Percentiles rank a stretch among this genome's conserved stretches.
Conservation (phyloP, 2,888 invertebrate species). For the Furcula furcula region DNA sequence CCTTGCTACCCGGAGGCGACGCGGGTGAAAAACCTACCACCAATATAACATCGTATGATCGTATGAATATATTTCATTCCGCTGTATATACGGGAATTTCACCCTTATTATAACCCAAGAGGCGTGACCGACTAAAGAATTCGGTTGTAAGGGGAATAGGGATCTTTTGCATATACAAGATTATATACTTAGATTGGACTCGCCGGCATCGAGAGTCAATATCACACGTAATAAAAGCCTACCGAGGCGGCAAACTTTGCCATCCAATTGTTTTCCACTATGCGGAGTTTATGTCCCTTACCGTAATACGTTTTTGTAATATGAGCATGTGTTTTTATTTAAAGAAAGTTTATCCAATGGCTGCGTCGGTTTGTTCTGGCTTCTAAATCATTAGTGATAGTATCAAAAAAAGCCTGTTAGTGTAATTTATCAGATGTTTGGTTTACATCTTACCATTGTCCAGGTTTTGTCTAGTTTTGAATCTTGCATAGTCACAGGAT, state of each 20-base stretch:
- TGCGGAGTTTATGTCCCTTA: slow-evolving; percentile 43
- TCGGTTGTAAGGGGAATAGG: slow-evolving; percentile 60
- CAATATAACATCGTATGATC: slow-evolving; percentile 45
- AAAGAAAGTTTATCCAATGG: too few relatives aligned
- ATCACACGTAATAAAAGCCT: slow-evolving; percentile 67
- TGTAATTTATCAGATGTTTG: too few relatives aligned
- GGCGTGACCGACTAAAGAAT: slow-evolving; percentile 66
- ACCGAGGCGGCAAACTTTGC: slow-evolving; percentile 58
- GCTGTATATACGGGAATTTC: slow-evolving; percentile 55
- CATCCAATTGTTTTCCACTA: slow-evolving; percentile 62
- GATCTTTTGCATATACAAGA: slow-evolving; percentile 71
- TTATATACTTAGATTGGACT: slow-evolving; percentile 65
- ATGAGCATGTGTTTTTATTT: slow-evolving; percentile 8
- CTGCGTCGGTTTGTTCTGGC: too few relatives aligned
- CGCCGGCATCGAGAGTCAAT: slow-evolving; percentile 58
- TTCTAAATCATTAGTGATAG: too few relatives aligned
- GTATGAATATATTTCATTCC: slow-evolving; percentile 64
- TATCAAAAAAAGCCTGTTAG: too few relatives aligned
- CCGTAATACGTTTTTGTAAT: slow-evolving; percentile 39
- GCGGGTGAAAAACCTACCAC: slow-evolving; percentile 35
- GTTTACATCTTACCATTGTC: too few relatives aligned
- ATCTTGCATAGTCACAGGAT: too few relatives aligned
- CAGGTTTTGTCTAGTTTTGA: too few relatives aligned
- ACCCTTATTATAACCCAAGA: slow-evolving; percentile 59
- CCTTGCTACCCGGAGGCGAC: too few relatives aligned